phyloP scores from a whole-genome alignment of 2,888 invertebrate genomes.

The Syrista parreyssii region DNA sequence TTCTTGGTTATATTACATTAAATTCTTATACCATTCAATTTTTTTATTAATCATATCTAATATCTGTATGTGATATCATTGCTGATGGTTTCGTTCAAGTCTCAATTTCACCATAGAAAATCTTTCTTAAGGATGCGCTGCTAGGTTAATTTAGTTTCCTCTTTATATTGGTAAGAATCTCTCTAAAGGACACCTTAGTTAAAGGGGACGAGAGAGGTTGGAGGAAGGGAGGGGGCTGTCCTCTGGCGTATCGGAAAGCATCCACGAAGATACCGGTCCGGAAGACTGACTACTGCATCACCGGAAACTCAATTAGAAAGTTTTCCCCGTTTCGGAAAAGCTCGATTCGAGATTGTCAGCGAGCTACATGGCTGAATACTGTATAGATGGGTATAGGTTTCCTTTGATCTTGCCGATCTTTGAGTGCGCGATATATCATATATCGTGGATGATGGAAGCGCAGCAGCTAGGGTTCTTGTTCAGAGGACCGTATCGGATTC shows the following conservation, averaged over 20 bases:
- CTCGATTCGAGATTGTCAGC: neutral
- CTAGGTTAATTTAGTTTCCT: neutral
- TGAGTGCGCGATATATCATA: neutral
- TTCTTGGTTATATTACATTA: neutral
- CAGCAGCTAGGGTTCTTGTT: neutral
- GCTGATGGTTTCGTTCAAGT: neutral
- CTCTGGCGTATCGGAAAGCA: neutral
- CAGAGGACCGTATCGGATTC: neutral
- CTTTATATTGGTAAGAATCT: neutral
- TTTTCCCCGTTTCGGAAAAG: neutral
- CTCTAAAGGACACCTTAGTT: neutral
- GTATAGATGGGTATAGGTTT: neutral
- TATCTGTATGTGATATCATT: neutral
- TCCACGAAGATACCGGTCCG: neutral
- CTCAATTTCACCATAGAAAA: neutral
- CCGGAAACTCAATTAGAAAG: constrained; percentile 1
- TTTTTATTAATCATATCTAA: neutral
- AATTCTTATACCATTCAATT: neutral
- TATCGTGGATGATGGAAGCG: neutral
- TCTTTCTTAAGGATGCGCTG: neutral
- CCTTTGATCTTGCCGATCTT: constrained; percentile 6
- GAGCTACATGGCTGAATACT: neutral
- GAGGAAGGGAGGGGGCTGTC: neutral
- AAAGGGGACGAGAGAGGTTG: neutral
- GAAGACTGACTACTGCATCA: neutral